Conservation (phyloP, 2,888 invertebrate genomes). For the Habrosyne pyritoides region DNA sequence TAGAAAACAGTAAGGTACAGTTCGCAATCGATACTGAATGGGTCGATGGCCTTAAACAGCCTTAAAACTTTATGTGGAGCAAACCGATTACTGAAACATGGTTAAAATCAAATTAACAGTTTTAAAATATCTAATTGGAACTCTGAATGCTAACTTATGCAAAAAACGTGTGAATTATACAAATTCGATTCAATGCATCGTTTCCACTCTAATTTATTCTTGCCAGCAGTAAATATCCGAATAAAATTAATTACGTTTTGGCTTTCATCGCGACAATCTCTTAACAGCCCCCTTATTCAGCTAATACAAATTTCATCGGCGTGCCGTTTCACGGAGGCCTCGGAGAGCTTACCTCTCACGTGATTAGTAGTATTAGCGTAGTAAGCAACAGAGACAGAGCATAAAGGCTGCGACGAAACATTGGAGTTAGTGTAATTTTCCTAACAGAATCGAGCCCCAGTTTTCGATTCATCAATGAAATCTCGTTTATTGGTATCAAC, state of each 20-base stretch:
- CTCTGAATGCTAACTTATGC: not conserved
- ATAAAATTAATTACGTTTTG: not conserved
- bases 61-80: slow-evolving; percentile 47
- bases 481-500: not conserved
- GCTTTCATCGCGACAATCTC: not conserved
- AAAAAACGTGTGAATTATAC: not conserved
- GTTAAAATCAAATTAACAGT: slow-evolving; percentile 28
- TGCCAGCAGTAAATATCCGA: not conserved
- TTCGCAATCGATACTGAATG: slow-evolving; percentile 53
- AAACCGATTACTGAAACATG: slow-evolving; percentile 41
- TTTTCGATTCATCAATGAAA: not conserved
- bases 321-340: too few relatives aligned
- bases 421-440: too few relatives aligned
- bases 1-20: slow-evolving; percentile 27
- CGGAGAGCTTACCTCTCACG: too few relatives aligned
- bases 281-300: too few relatives aligned
- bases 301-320: too few relatives aligned
- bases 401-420: too few relatives aligned
- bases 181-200: not conserved
- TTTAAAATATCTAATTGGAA: not conserved
- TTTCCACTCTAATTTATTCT: not conserved
- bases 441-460: too few relatives aligned
- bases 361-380: too few relatives aligned
- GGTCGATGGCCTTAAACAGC: slow-evolving; percentile 58
- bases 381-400: too few relatives aligned